Evolutionary conservation across 2,888 invertebrate species (phyloP), one percentile per base, ranked within the genome.

Genomic region (Folsomia candida): DNA sequence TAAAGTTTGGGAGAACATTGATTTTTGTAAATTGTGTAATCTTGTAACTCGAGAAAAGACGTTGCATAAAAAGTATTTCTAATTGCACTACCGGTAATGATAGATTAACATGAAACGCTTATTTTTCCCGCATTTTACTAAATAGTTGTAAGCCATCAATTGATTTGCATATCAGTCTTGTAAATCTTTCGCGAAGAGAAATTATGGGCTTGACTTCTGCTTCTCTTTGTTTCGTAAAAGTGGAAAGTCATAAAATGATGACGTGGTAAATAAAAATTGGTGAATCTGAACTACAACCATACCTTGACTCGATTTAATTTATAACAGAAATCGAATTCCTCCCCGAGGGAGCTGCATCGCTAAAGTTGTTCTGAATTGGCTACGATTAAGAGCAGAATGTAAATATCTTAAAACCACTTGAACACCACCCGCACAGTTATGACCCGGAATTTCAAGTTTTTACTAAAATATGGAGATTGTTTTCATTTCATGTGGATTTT

Each of bases 401-500:
- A 37, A 37, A 37, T 37, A 37, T 37, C 14, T 37, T 14, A 37
- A 37, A 37, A 24, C 61, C 61, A 51, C 60, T 24, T 37, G 69
- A 51, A 70, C 73, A 75, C 78, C 78, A 77, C 78, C 78, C 76
- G 76, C 76, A 76, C 77, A 72, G 78, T 78, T 77, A 78, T 74
- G 76, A 78, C 76, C 78, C 76, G 74, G 78, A 78, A 76, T 78
- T 76, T 78, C 78, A 72, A 73, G 76, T 78, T 78, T 78, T 75
- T 69, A 57, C n/a, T 68, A 72, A 78, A 78, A 74, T 75, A 76
- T 73, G 73, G 72, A 76, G 72, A 76, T 75, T 74, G 74, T 70
- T 73, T 67, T n/a, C n/a, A n/a, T n/a, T 73, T 68, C 69, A 68
- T 69, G 71, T 68, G 74, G 74, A 76, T 76, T 76, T 74, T 73